Base-by-base conservation (phyloP, 2,888 invertebrate genomes). In the Caenorhabditis sp. region DNA sequence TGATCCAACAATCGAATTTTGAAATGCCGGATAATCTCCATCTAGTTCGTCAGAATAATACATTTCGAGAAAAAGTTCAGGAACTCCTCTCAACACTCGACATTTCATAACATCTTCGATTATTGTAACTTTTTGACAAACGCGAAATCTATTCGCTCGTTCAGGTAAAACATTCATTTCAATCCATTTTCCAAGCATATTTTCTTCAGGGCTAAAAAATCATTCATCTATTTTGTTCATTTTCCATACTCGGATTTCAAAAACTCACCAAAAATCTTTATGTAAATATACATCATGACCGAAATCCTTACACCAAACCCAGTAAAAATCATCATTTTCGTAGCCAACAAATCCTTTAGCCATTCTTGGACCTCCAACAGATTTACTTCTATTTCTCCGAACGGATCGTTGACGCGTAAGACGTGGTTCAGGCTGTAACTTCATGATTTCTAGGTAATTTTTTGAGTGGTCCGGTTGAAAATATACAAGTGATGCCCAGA, bases 211-310 rank as follows among this genome's bases (percentile, higher is more conserved):
- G 6, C 51, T 23, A 12, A 19, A 51, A 51, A 21, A 1, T 51
- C 10, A 19, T 23, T 21, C 17, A 19, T 8, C 17, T 51, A 12
- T 50, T 23, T 53, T 23, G 8, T 10, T 12, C 5, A 55, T 5
- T 53, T 23, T 53, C 19, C 19, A 58, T 19, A 26, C n/a, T n/a
- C n/a, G n/a, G n/a, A n/a, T n/a, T n/a, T n/a, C n/a, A n/a, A 26
- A 23, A 8, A 14, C 55, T 51, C 43, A 66, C 66, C 66, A 54
- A n/a, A 49, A 55, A 14, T 21, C 17, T 1, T 37, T 31, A 53
- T 55, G 49, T 3, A 66, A 51, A 8, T 60, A 26, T 0, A 67
- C 37, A 53, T 67, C 62, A 4, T 24, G 14, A 12, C 19, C 17
- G 17, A 31, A 36, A 8, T 14, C 17, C 5, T 26, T 23, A 10